Conservation (phyloP, 1,140 invertebrate species). For the Drosophila seguyi region DNA sequence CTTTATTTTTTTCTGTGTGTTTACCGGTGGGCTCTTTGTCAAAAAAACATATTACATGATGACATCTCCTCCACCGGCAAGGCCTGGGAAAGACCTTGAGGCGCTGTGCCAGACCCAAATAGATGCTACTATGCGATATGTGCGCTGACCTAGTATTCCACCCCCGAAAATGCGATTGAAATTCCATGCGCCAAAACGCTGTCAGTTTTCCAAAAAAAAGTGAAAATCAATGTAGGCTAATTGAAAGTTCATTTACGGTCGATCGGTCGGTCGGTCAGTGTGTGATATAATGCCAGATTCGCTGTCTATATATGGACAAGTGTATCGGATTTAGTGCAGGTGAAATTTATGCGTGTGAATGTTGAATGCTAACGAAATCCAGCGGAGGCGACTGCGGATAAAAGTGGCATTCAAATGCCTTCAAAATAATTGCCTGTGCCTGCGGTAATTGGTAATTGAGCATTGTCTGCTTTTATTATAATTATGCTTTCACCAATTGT, state of each 20-base stretch:
- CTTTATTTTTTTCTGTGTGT: constrained; percentile 3
- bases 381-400: neutral
- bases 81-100: constrained; percentile 67
- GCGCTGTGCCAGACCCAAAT: constrained; percentile 39
- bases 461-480: constrained; percentile 28
- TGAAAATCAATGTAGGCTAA: constrained; percentile 68
- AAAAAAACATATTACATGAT: constrained; percentile 29
- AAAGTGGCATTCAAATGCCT: constrained; percentile 50
- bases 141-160: constrained; percentile 17
- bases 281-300: constrained; percentile 66
- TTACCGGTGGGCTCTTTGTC: constrained; percentile 24
- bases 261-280: constrained; percentile 21
- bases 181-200: constrained; percentile 33
- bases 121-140: constrained; percentile 32
- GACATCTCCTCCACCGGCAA: constrained; percentile 35
- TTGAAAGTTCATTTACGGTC: constrained; percentile 60
- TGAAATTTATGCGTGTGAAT: constrained; percentile 81
- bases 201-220: constrained; percentile 51
- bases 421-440: constrained; percentile 41
- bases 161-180: constrained; percentile 17
- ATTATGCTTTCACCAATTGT: constrained; percentile 53
- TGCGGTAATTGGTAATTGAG: constrained; percentile 16
- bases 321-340: constrained; percentile 69
- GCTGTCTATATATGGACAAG: constrained; percentile 5
- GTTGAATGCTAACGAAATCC: constrained; percentile 68